phyloP scores from a whole-genome alignment of 2,797 vertebrate species.

The Danio aesculapii region DNA sequence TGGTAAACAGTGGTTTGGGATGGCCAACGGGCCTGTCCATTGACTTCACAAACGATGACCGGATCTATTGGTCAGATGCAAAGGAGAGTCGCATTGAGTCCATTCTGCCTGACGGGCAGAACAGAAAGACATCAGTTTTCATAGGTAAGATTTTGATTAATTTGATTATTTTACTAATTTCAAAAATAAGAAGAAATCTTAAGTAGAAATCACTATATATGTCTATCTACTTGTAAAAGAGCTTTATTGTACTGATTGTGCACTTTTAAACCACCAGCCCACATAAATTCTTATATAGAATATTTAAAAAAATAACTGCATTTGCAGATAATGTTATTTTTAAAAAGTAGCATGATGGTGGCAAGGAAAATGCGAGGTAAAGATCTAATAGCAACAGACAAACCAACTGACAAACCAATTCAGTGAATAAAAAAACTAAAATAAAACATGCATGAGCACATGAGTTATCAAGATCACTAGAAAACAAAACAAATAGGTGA shows the following conservation, averaged over 20 bases:
- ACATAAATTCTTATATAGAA: background rate
- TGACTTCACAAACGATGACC: constrained; percentile 92
- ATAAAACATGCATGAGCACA: no score
- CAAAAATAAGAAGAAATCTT: no score
- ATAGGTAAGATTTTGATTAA: constrained; percentile 29
- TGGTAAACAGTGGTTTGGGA: constrained; percentile 89
- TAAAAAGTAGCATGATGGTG: background rate
- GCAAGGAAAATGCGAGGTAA: no score
- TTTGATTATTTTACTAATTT: background rate
- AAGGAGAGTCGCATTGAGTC: constrained; percentile 97
- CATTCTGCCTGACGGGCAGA: constrained; percentile 86
- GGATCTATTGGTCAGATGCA: constrained; percentile 97
- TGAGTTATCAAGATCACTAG: no score
- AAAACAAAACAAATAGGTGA: no score
- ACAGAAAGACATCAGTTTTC: constrained; percentile 80
- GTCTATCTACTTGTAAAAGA: background rate
- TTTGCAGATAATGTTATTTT: background rate
- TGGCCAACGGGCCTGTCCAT: constrained; percentile 95
- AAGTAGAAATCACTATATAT: background rate
- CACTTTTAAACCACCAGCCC: background rate
- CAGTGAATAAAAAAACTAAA: no score
- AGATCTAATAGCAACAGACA: no score
- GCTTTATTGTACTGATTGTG: no score
- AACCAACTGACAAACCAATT: no score
- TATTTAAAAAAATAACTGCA: background rate